A percentile compares a stretch with the other conserved stretches of the same genome.
phyloP scores from a whole-genome alignment of 2,113 vertebrate species.

The Penelope pileata region DNA sequence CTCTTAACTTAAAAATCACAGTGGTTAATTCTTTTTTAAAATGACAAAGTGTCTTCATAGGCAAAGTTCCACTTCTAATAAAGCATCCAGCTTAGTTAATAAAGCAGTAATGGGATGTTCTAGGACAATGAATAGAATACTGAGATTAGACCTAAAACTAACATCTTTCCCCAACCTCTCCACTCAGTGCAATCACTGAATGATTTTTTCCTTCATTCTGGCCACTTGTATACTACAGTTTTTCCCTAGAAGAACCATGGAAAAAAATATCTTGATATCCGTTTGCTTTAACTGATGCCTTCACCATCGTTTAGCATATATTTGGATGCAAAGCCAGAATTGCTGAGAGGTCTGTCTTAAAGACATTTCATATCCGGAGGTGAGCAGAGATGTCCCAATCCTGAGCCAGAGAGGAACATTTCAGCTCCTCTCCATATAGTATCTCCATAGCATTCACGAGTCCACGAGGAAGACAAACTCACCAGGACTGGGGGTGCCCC shows the following conservation, averaged over 20 bases:
- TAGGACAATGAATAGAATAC: not conserved
- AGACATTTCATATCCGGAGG: not conserved
- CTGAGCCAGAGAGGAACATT: not conserved
- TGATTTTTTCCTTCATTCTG: not conserved
- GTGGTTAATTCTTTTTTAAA: not conserved
- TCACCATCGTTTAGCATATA: not conserved
- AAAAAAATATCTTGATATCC: fast-evolving
- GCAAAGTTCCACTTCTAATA: not conserved
- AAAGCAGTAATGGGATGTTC: not conserved
- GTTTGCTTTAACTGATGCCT: not conserved
- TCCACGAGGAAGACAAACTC: not conserved
- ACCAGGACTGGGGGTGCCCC: not conserved
- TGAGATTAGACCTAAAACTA: not conserved
- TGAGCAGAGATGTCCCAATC: not conserved
- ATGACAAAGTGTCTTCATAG: not conserved
- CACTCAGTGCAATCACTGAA: not conserved
- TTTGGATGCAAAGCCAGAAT: not conserved
- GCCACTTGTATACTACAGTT: not conserved
- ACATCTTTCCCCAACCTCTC: not conserved
- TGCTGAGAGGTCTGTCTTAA: fast-evolving
- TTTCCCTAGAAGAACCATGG: not conserved
- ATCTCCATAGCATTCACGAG: not conserved
- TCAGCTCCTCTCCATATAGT: not conserved
- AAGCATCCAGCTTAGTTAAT: not conserved
- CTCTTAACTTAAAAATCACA: not conserved